Evolutionary conservation across 2,888 invertebrate genomes (phyloP).

Genomic region (Blera fallax): DNA sequence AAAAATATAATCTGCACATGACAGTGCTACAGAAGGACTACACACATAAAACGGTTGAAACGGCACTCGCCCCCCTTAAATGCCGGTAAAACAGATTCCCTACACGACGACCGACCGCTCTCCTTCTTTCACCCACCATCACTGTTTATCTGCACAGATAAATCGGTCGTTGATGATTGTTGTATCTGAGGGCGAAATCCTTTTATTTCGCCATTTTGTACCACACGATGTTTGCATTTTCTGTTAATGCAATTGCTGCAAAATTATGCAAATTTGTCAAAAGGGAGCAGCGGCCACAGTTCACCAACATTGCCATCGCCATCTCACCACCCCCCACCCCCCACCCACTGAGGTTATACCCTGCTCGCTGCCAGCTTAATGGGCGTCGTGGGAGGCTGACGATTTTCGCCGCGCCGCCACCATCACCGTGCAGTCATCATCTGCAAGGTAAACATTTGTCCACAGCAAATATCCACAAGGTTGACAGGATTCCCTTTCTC

Average conservation of each 20-base stretch:
- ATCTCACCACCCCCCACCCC: not conserved
- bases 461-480: conserved; percentile 58
- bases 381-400: conserved; percentile 27
- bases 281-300: conserved; percentile 26
- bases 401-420: conserved; percentile 5
- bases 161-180: conserved; percentile 68
- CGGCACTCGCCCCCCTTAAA: not conserved
- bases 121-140: not conserved
- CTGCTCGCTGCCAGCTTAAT: conserved; percentile 8
- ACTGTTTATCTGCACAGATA: conserved; percentile 43
- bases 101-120: not conserved
- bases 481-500: conserved; percentile 25
- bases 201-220: conserved; percentile 69
- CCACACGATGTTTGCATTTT: conserved; percentile 71
- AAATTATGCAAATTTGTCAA: conserved; percentile 72
- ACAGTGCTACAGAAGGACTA: conserved; percentile 20
- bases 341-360: too few species aligned
- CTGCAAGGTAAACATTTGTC: conserved; percentile 67
- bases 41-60: conserved; percentile 16
- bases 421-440: conserved; percentile 36
- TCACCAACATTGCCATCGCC: not conserved
- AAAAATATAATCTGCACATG: conserved; percentile 35
- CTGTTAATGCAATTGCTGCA: conserved; percentile 73
- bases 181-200: conserved; percentile 62
- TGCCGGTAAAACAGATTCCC: not conserved